Evolutionary conservation across 2,797 vertebrate genomes (phyloP).

Genomic region (Chanos chanos): DNA sequence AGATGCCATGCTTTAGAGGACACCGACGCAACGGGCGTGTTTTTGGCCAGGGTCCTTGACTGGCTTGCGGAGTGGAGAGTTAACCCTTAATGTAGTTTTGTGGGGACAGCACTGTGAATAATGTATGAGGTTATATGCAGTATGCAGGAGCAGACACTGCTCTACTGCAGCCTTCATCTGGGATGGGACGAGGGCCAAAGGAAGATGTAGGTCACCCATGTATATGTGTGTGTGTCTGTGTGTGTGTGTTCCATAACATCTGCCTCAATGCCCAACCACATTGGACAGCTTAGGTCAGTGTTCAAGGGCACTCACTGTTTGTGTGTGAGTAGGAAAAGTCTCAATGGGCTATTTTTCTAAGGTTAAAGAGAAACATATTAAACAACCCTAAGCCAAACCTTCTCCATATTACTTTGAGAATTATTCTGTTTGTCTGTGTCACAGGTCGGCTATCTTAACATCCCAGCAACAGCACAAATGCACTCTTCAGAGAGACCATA

Average conservation of each 20-base stretch:
- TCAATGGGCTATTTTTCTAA: background rate
- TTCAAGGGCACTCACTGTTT: background rate
- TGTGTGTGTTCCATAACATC: conserved; percentile 10
- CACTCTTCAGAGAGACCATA: background rate
- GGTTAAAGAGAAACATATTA: background rate
- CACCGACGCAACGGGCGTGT: conserved; percentile 5
- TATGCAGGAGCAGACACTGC: conserved; percentile 19
- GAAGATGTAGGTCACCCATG: background rate
- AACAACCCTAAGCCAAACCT: too few relatives aligned
- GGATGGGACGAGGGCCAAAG: background rate
- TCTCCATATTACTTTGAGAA: too few relatives aligned
- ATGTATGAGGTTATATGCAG: conserved; percentile 14
- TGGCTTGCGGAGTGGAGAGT: background rate
- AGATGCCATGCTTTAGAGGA: conserved; percentile 18
- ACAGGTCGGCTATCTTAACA: too few relatives aligned
- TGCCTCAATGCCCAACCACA: background rate
- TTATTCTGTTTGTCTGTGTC: too few relatives aligned
- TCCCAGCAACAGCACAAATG: background rate
- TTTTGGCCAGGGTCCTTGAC: conserved; percentile 12
- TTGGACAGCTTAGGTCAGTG: background rate
- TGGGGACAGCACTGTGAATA: conserved; percentile 5
- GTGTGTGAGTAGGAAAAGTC: background rate
- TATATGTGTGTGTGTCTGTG: too few relatives aligned
- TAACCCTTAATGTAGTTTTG: background rate
- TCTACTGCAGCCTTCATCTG: too few relatives aligned